phyloP scores from a whole-genome alignment of 2,113 vertebrate species.

The Phodopus roborovskii region DNA sequence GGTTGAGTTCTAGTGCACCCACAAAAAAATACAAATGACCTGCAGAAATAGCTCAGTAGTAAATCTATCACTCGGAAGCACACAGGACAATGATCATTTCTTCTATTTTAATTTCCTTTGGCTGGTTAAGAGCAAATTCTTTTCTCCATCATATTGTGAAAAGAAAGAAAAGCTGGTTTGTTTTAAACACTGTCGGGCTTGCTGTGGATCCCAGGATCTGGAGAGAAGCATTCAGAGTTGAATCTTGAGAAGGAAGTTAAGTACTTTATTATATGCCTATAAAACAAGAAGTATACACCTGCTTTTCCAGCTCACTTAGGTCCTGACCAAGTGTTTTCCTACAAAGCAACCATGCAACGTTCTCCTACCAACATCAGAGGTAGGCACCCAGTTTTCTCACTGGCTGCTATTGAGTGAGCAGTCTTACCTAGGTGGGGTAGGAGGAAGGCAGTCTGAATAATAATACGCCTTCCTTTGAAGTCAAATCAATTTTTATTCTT shows the following conservation, averaged over 20 bases:
- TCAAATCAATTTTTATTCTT: constrained; percentile 81
- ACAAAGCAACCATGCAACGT: neutral
- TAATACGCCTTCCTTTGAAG: constrained; percentile 75
- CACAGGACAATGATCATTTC: neutral
- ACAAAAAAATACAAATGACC: neutral
- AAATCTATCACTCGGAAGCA: neutral
- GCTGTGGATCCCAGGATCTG: neutral
- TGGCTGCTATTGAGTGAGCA: constrained; percentile 19
- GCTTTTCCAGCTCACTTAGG: neutral
- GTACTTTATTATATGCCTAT: neutral
- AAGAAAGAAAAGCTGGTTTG: neutral
- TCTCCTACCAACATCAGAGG: neutral
- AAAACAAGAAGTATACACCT: neutral
- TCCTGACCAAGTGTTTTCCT: neutral
- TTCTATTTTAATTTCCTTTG: neutral
- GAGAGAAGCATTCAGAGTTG: neutral
- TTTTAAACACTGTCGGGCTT: neutral
- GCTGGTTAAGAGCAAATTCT: neutral
- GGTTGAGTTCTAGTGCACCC: neutral
- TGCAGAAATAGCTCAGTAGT: neutral
- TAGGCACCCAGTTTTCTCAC: rapidly evolving
- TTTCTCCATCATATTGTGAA: neutral
- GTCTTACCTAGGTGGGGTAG: neutral
- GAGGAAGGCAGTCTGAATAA: constrained; percentile 52
- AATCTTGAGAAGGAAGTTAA: neutral